Evolutionary conservation across 2,888 invertebrate species (phyloP).

Genomic region (Brachylomia viminalis): DNA sequence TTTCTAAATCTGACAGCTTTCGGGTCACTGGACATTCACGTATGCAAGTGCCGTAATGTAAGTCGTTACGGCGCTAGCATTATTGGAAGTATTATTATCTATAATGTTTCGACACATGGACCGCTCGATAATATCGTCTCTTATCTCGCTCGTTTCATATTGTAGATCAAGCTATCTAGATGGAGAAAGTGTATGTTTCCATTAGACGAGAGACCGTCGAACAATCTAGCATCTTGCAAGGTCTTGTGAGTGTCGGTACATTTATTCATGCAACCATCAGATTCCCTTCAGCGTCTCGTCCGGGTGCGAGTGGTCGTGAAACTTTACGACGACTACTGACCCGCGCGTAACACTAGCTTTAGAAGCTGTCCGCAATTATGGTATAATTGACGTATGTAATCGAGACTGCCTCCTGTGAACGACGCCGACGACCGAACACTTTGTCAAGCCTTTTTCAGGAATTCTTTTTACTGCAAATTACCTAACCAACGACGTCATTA

Average conservation of each 20-base stretch:
- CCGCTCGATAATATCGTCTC: constrained; percentile 64
- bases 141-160: constrained; percentile 66
- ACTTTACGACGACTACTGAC: constrained; percentile 85
- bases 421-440: constrained; percentile 76
- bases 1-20: constrained; percentile 84
- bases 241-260: constrained; percentile 49
- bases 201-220: constrained; percentile 70
- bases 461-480: constrained; percentile 78
- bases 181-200: constrained; percentile 70
- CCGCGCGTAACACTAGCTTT: constrained; percentile 80
- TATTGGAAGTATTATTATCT: constrained; percentile 56
- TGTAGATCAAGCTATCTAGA: constrained; percentile 68
- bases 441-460: constrained; percentile 79
- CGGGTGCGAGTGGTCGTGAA: constrained; percentile 80
- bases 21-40: constrained; percentile 78
- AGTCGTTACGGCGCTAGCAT: constrained; percentile 52
- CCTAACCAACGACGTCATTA: constrained; percentile 70
- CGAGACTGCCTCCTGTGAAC: constrained; percentile 72
- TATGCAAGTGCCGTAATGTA: constrained; percentile 70
- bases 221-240: constrained; percentile 64
- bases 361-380: constrained; percentile 82
- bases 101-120: constrained; percentile 68
- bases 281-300: constrained; percentile 73
- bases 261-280: constrained; percentile 67
- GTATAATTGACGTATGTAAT: constrained; percentile 80